Evolutionary conservation across 1,140 invertebrate species (phyloP).

Genomic region (Pogonomyrmex californicus): DNA sequence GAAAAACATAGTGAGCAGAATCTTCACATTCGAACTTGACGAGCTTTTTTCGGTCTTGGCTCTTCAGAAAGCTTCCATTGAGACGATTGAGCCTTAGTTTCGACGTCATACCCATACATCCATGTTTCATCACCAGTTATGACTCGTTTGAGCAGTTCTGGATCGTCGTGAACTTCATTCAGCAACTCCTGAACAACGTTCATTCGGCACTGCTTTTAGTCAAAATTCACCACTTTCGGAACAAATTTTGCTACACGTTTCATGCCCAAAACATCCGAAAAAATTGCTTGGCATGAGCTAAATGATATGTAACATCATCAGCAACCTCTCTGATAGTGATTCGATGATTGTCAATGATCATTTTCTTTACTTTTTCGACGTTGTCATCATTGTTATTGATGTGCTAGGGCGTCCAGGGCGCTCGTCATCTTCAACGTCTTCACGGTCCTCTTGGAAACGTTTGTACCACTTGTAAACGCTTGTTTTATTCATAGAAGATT

Average conservation of each 20-base stretch:
- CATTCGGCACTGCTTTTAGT: background rate
- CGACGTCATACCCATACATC: constrained; percentile 7
- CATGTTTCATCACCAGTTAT: constrained; percentile 1
- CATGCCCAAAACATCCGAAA: background rate
- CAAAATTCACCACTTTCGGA: background rate
- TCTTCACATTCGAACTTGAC: background rate
- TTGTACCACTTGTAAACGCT: background rate
- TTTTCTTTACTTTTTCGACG: background rate
- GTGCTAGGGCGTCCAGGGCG: background rate
- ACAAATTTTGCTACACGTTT: background rate
- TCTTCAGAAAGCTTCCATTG: background rate
- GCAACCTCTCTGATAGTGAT: background rate
- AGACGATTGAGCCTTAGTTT: constrained; percentile 18
- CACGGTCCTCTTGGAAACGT: background rate
- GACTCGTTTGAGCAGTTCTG: too few relatives aligned
- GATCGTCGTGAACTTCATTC: too few relatives aligned
- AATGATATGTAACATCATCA: background rate
- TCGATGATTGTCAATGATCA: background rate
- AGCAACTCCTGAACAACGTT: too few relatives aligned
- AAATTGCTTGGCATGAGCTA: background rate
- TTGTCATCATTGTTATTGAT: background rate
- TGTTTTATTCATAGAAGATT: background rate
- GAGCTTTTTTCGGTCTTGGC: constrained; percentile 28
- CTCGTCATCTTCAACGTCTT: background rate
- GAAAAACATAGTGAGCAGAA: background rate